These are phyloP conservation scores for Riparia riparia DNA, from an alignment of 2,113 vertebrate species.

Conservation along the genomic window DNA sequence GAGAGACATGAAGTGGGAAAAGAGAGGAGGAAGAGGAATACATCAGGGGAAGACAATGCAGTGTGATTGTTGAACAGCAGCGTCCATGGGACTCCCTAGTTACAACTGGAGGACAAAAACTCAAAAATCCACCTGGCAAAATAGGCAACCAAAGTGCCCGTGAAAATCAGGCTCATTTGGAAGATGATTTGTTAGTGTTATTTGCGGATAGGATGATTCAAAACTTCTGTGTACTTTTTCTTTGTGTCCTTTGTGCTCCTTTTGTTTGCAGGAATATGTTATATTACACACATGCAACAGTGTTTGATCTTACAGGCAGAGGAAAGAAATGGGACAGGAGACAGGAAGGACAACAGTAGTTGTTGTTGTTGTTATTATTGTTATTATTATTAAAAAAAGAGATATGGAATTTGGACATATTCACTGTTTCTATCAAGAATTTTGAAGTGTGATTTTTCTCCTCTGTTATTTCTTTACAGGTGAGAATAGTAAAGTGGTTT, in stretches of 20 bases:
- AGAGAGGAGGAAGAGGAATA: neutral
- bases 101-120: neutral
- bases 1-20: neutral
- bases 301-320: neutral
- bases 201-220: neutral
- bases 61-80: neutral
- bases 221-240: neutral
- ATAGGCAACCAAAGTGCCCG: neutral
- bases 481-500: constrained; percentile 12
- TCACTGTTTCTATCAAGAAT: constrained; percentile 4
- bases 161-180: constrained; percentile 20
- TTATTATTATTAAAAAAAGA: neutral
- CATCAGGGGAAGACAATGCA: neutral
- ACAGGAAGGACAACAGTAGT: constrained; percentile 5
- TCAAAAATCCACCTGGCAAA: neutral
- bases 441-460: neutral
- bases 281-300: neutral
- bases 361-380: neutral
- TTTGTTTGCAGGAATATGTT: constrained; percentile 13
- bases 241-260: neutral
- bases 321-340: constrained; percentile 3
- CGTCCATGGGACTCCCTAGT: neutral
- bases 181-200: neutral
- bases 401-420: neutral
- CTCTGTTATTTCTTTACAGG: neutral